Evolutionary conservation across 2,888 invertebrate genomes (phyloP), one percentile per base, ranked within the genome.

Genomic region (Ellobium chinense): DNA sequence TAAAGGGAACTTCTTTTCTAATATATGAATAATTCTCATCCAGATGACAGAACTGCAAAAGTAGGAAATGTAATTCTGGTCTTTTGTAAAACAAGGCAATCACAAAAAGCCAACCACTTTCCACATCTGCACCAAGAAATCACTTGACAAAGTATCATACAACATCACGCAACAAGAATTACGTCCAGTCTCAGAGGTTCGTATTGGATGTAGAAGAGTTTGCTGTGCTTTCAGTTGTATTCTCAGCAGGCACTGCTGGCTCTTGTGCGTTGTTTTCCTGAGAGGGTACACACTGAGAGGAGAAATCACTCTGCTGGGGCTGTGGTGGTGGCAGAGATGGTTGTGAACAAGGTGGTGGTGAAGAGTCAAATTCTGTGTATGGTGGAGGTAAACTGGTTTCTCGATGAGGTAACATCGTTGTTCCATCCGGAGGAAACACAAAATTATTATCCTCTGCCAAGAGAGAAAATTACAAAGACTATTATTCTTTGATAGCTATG

Each of bases 311-410:
- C 9, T 12, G 60, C 5, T 9, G 29, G 1, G 56, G 0, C 9
- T 9, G 60, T 5, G n/a, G 29, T 14, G 46, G 1, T 70, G 56
- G 21, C 2, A 72, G 18, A 12, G 58, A 58, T 36, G 58, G 72
- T 24, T 72, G 72, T 9, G n/a, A 18, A 9, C 5, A 5, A 7
- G 60, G 18, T 65, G 65, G 29, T 21, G 4, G 65, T 36, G 56
- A 12, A 54, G 65, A 56, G 27, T 54, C 36, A 54, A n/a, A 56
- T 18, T 78, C 78, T n/a, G 62, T 39, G 24, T 78, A 78, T 2
- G 78, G 69, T 70, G 78, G 78, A 5, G 78, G 78, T 34, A 70
- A 27, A 21, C 34, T 62, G 3, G 62, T 34, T 24, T 78, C 69
- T 12, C 34, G 62, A 2, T 37, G 62, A 27, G 62, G 69, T 14